phyloP scores from a whole-genome alignment of 2,888 invertebrate genomes.

The Parnassius smintheus region DNA sequence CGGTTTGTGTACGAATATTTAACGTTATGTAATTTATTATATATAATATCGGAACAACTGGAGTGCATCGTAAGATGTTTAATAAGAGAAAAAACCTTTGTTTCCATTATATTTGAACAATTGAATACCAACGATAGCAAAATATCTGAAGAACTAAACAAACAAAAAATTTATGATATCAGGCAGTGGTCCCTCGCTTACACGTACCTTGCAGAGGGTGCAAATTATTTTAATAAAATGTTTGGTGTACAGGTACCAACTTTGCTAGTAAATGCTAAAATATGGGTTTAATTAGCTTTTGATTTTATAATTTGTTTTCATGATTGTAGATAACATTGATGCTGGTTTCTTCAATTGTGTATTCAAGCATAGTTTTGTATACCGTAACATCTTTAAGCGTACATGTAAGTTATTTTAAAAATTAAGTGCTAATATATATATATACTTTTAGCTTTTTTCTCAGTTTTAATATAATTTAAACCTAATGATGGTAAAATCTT shows the following conservation, averaged over 20 bases:
- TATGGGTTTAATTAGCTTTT: not conserved
- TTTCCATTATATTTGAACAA: not conserved
- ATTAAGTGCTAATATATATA: not conserved
- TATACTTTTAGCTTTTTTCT: too few relatives aligned
- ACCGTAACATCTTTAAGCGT: not conserved
- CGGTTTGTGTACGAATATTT: slow-evolving; percentile 11
- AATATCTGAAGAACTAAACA: not conserved
- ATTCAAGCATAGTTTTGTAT: not conserved
- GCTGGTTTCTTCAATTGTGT: not conserved
- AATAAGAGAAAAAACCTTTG: not conserved
- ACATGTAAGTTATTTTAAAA: not conserved
- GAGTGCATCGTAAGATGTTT: slow-evolving; percentile 12
- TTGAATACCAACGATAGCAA: not conserved
- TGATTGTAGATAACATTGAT: not conserved
- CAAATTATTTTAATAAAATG: slow-evolving; percentile 4
- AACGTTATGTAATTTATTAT: not conserved
- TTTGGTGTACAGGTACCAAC: slow-evolving; percentile 14
- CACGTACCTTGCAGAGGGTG: slow-evolving; percentile 8
- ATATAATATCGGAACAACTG: slow-evolving; percentile 13
- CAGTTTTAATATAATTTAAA: too few relatives aligned
- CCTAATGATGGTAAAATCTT: too few relatives aligned
- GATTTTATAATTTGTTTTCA: not conserved
- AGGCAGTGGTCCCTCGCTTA: slow-evolving; percentile 10
- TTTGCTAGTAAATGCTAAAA: not conserved
- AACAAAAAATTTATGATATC: slow-evolving; percentile 3